Conservation (phyloP, 2,888 invertebrate genomes). For the Phoronis australis region DNA sequence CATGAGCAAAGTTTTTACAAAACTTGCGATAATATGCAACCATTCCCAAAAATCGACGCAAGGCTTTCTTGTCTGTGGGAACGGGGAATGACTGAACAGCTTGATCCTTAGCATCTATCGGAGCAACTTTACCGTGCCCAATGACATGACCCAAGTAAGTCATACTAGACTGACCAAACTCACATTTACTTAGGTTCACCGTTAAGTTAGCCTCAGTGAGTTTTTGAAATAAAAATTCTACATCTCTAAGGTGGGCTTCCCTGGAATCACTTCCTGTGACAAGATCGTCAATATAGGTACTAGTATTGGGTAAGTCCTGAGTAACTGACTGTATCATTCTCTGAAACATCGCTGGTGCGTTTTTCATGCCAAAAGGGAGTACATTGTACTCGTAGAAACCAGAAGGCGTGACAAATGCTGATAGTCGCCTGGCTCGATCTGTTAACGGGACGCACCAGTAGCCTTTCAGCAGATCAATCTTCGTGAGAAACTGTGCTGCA, state of each 20-base stretch:
- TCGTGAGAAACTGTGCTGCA: conserved; percentile 18
- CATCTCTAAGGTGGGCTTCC: conserved; percentile 1
- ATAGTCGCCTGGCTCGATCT: neutral
- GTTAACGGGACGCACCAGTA: conserved; percentile 7
- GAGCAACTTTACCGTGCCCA: neutral
- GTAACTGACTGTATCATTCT: neutral
- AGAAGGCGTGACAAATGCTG: neutral
- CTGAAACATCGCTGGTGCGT: neutral
- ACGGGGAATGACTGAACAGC: neutral
- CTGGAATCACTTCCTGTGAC: conserved; percentile 1
- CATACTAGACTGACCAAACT: conserved; percentile 1
- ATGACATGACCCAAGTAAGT: conserved; percentile 2
- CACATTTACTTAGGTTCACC: neutral
- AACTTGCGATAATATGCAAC: conserved; percentile 3
- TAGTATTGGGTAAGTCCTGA: neutral
- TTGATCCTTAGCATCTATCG: conserved; percentile 1
- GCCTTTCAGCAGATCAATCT: conserved; percentile 21
- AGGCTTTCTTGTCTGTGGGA: neutral
- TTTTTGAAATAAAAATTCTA: neutral
- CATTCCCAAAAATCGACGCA: conserved; percentile 6
- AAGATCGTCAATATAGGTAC: neutral
- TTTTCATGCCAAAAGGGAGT: neutral
- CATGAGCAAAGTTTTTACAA: neutral
- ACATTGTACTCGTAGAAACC: neutral
- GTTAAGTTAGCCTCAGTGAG: conserved; percentile 3